These are phyloP conservation scores for Lapara coniferarum DNA, from an alignment of 2,888 invertebrate species.

Conservation along the genomic window DNA sequence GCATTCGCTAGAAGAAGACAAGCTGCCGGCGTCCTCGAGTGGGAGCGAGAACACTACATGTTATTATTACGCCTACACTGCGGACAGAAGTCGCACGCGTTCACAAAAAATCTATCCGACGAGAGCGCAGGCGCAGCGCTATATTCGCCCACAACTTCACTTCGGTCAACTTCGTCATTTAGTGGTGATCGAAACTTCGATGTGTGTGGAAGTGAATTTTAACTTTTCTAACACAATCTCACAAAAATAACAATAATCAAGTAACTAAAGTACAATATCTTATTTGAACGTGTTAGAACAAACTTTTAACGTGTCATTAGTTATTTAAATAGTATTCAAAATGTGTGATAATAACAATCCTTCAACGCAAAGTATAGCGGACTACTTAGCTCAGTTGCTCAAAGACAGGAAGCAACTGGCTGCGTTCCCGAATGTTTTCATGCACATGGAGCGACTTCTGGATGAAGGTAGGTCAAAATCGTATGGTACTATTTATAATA, in stretches of 20 bases:
- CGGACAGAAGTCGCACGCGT: slow-evolving; percentile 78
- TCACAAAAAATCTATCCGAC: slow-evolving; percentile 75
- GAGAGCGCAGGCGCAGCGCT: slow-evolving; percentile 79
- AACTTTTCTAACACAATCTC: slow-evolving; percentile 82
- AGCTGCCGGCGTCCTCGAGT: slow-evolving; percentile 36
- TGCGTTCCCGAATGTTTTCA: slow-evolving; percentile 99
- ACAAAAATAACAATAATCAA: slow-evolving; percentile 79
- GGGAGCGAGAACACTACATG: slow-evolving; percentile 65
- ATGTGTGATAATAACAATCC: slow-evolving; percentile 85
- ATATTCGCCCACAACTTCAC: slow-evolving; percentile 83
- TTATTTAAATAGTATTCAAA: slow-evolving; percentile 73
- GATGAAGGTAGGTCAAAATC: slow-evolving; percentile 94
- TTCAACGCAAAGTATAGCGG: slow-evolving; percentile 98
- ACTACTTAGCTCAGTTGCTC: slow-evolving; percentile 99
- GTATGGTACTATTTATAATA: slow-evolving; percentile 60
- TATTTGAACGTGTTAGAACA: slow-evolving; percentile 72
- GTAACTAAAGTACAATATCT: slow-evolving; percentile 79
- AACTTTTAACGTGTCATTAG: slow-evolving; percentile 76
- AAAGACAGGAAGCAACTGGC: slow-evolving; percentile 99
- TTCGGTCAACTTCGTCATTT: slow-evolving; percentile 80
- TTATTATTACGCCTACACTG: slow-evolving; percentile 80
- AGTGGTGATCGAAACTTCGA: slow-evolving; percentile 81
- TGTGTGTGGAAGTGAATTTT: slow-evolving; percentile 83
- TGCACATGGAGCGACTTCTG: slow-evolving; percentile 98
- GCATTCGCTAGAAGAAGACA: slow-evolving; percentile 54